Conservation (phyloP, 2,888 invertebrate species). For the Strigamia crassipes region DNA sequence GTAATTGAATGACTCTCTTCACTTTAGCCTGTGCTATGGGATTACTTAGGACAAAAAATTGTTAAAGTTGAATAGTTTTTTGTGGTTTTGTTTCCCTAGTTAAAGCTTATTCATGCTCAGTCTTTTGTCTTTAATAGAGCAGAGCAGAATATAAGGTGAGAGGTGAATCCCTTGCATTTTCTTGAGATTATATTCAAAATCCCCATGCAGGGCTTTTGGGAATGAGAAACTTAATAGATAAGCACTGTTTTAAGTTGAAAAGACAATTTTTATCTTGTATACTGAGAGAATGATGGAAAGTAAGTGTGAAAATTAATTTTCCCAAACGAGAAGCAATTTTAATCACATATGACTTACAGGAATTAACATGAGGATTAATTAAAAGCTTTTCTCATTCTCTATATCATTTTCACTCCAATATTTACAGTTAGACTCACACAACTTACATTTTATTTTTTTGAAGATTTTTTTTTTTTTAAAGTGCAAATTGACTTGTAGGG, state of each 20-base stretch:
- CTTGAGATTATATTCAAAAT: conserved; percentile 1
- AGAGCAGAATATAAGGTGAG: not conserved
- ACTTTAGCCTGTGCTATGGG: too few species aligned
- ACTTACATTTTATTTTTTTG: too few species aligned
- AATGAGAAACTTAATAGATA: not conserved
- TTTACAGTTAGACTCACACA: too few species aligned
- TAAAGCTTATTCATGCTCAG: not conserved
- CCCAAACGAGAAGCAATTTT: not conserved
- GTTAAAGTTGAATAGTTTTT: not conserved
- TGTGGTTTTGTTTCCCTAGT: not conserved
- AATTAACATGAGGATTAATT: not conserved
- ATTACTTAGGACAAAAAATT: too few species aligned
- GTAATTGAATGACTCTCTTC: too few species aligned
- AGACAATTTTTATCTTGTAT: conserved; percentile 13
- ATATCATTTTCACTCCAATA: too few species aligned
- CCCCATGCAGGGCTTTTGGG: conserved; percentile 13
- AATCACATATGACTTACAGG: not conserved
- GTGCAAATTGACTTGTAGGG: not conserved
- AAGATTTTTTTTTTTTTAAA: not conserved
- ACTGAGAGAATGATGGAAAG: not conserved
- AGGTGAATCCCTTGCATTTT: conserved; percentile 15
- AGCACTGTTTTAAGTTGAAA: not conserved
- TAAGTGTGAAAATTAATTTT: conserved; percentile 14
- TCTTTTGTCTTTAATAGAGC: not conserved
- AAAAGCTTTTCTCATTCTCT: not conserved